Evolutionary conservation across 2,888 invertebrate genomes (phyloP).

Genomic region (Pristionchus entomophagus): DNA sequence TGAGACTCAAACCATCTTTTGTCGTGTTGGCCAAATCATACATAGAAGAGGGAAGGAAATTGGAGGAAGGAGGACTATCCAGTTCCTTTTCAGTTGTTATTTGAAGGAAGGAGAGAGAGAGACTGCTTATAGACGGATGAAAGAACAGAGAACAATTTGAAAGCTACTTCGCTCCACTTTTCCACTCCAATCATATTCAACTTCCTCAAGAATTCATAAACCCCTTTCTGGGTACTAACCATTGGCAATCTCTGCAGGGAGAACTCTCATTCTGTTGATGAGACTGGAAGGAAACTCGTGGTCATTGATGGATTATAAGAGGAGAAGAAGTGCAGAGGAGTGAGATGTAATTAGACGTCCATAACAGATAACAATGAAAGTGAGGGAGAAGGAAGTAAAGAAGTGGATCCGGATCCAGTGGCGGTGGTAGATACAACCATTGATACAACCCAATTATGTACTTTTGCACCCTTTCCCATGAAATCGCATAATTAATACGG

Average conservation of each 20-base stretch:
- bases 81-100: not conserved
- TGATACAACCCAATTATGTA: too few species aligned
- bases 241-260: not conserved
- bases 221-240: not conserved
- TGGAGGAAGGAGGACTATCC: not conserved
- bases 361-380: constrained; percentile 5
- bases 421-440: too few species aligned
- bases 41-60: not conserved
- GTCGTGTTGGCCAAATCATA: not conserved
- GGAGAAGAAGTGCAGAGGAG: too few species aligned
- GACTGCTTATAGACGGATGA: constrained; percentile 4
- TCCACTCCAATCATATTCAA: not conserved
- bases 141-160: not conserved
- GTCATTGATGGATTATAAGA: not conserved
- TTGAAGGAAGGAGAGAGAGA: not conserved
- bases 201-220: not conserved
- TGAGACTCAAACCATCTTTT: not conserved
- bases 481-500: too few species aligned
- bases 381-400: not conserved
- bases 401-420: not conserved
- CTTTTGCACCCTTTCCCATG: too few species aligned
- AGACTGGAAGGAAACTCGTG: not conserved
- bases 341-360: not conserved
- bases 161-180: not conserved
- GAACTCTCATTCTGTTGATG: not conserved